Conservation (phyloP, 2,797 vertebrate genomes). For the Selene dorsalis region DNA sequence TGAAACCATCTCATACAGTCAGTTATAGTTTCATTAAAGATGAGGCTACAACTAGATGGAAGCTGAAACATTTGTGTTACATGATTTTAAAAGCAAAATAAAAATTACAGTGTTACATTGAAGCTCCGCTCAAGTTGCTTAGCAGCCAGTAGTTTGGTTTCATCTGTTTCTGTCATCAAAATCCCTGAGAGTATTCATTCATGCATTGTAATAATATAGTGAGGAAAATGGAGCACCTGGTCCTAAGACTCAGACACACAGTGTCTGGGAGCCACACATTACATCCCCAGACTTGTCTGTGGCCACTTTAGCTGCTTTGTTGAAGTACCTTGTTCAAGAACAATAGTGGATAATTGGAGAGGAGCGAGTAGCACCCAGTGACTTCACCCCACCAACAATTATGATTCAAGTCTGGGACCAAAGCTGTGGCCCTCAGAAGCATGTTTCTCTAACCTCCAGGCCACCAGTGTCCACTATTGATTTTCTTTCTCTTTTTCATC, state of each 20-base stretch:
- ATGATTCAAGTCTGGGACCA: constrained; percentile 15
- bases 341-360: constrained; percentile 20
- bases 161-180: background rate
- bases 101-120: background rate
- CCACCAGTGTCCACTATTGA: constrained; percentile 28
- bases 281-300: background rate
- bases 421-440: constrained; percentile 1
- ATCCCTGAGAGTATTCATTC: background rate
- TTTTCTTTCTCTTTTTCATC: constrained; percentile 23
- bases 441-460: constrained; percentile 8
- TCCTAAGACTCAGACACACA: no score
- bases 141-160: background rate
- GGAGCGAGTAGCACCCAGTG: background rate
- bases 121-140: background rate
- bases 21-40: background rate
- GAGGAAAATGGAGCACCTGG: background rate
- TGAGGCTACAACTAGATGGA: background rate
- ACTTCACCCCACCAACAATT: constrained; percentile 21
- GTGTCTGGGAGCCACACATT: background rate
- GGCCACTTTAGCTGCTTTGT: background rate
- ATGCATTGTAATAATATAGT: background rate
- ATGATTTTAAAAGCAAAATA: background rate
- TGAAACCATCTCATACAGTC: background rate
- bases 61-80: background rate
- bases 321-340: constrained; percentile 26